Percentiles rank a stretch among this genome's conserved stretches.
Evolutionary conservation across 2,113 vertebrate genomes (phyloP).

Genomic region (human (Homo sapiens)): GRCh38 chr1:156598501-156599000

Average conservation of each 20-base stretch:
- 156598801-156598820: conserved; percentile 7
- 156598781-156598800: neutral
- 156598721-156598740: neutral
- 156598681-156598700: neutral
- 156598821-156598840: neutral
- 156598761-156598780: neutral
- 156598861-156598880: neutral
- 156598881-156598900: neutral
- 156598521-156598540: neutral
- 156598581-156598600: neutral
- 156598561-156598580: neutral
- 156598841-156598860: neutral
- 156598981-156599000: conserved; percentile 89
- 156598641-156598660: neutral
- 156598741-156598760: neutral
- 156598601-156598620: neutral
- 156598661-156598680: neutral
- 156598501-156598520: neutral
- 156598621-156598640: neutral
- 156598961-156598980: conserved; percentile 91
- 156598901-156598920: neutral
- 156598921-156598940: neutral
- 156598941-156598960: neutral
- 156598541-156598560: neutral
- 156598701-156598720: neutral